Evolutionary conservation across 2,797 vertebrate species (phyloP).

Genomic region (Liasis olivaceus): DNA sequence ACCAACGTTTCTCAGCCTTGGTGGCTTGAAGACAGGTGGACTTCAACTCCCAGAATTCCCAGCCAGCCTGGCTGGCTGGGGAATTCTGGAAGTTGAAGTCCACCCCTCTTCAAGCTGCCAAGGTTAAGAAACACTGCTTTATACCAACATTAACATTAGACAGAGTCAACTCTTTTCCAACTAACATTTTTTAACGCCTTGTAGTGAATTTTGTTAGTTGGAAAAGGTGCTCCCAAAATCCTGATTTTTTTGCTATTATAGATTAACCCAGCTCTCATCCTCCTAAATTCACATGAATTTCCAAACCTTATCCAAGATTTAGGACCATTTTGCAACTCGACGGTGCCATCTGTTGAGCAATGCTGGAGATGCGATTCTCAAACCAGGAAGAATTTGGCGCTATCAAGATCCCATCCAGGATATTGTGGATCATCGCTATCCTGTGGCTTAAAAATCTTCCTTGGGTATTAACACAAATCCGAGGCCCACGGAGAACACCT

Average conservation of each 20-base stretch:
- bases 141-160: no score
- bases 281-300: not conserved
- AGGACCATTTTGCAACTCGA: not conserved
- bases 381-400: not conserved
- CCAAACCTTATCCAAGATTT: not conserved
- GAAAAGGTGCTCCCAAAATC: no score
- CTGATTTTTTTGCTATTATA: not conserved
- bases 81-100: no score
- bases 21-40: not conserved
- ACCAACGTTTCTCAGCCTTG: no score
- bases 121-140: no score
- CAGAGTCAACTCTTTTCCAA: no score
- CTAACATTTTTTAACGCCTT: no score
- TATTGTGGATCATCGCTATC: not conserved
- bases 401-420: not conserved
- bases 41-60: not conserved
- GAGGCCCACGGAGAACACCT: not conserved
- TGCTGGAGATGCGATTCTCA: not conserved
- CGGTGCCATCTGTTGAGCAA: not conserved
- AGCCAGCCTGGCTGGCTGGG: not conserved
- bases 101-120: no score
- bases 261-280: not conserved
- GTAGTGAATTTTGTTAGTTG: no score
- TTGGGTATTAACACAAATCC: not conserved
- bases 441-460: not conserved